These are phyloP conservation scores for Rhinoraja longicauda DNA, from an alignment of 2,797 vertebrate species.

Conservation along the genomic window DNA sequence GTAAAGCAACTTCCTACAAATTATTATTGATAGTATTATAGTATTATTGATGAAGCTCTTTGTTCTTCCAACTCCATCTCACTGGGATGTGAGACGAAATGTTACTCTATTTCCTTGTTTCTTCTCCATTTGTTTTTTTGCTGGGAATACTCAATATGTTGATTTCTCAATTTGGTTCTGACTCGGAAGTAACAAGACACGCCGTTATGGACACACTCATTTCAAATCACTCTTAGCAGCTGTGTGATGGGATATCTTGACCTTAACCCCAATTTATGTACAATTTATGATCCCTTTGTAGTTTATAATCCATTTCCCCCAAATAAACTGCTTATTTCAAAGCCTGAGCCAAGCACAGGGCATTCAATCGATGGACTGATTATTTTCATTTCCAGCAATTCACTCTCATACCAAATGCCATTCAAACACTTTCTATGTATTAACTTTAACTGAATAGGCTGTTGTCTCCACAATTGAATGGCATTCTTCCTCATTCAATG, in stretches of 20 bases:
- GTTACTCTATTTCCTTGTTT: not conserved
- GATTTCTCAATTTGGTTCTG: conserved; percentile 7
- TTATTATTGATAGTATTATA: too few species aligned
- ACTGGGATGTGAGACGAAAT: not conserved
- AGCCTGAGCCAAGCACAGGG: not conserved
- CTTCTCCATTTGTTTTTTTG: not conserved
- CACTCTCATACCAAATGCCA: not conserved
- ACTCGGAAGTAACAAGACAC: not conserved
- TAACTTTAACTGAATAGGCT: not conserved
- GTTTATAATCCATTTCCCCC: not conserved
- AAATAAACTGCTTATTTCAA: not conserved
- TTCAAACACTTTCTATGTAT: not conserved
- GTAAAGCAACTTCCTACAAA: not conserved
- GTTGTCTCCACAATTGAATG: not conserved
- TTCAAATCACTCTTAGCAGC: not conserved
- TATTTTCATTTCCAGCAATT: not conserved
- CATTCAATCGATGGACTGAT: not conserved
- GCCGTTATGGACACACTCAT: not conserved
- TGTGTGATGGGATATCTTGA: not conserved
- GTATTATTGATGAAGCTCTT: not conserved
- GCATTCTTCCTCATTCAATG: not conserved
- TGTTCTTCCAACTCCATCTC: not conserved
- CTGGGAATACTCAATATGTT: not conserved
- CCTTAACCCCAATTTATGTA: not conserved
- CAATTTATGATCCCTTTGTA: not conserved